Conservation (phyloP, 1,140 invertebrate species). For the Panagrolaimus sp. region DNA sequence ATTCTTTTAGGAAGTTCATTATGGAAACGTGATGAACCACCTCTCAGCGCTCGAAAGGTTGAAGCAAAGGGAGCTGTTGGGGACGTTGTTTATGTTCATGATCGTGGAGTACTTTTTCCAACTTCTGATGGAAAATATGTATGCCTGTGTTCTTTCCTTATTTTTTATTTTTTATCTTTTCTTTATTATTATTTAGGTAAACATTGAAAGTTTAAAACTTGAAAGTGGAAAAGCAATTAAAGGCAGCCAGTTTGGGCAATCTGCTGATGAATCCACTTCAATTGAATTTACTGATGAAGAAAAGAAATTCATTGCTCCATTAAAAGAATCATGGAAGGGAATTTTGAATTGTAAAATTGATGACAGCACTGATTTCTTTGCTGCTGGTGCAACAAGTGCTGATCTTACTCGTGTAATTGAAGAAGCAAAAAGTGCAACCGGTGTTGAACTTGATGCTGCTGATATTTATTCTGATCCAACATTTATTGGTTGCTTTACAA, state of each 20-base stretch:
- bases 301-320: slow-evolving; percentile 64
- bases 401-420: slow-evolving; percentile 84
- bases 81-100: slow-evolving; percentile 33
- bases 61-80: slow-evolving; percentile 30
- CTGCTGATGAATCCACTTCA: slow-evolving; percentile 60
- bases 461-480: slow-evolving; percentile 81
- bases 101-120: slow-evolving; percentile 66
- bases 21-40: slow-evolving; percentile 66
- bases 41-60: slow-evolving; percentile 65
- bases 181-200: too few species aligned
- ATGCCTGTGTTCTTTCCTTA: slow-evolving; percentile 42
- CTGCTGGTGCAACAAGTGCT: slow-evolving; percentile 80
- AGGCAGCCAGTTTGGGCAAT: slow-evolving; percentile 72
- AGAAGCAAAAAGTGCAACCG: slow-evolving; percentile 77
- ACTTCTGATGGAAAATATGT: slow-evolving; percentile 72
- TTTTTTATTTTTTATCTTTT: slow-evolving; percentile 19
- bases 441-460: slow-evolving; percentile 74
- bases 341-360: slow-evolving; percentile 74
- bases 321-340: slow-evolving; percentile 71
- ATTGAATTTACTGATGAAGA: slow-evolving; percentile 75
- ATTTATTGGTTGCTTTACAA: slow-evolving; percentile 73
- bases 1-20: slow-evolving; percentile 74
- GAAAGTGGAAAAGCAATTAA: slow-evolving; percentile 74
- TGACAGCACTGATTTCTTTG: slow-evolving; percentile 81
- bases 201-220: slow-evolving; percentile 67